Conservation (phyloP, 2,888 invertebrate genomes). For the Lasioglossum malachurum region DNA sequence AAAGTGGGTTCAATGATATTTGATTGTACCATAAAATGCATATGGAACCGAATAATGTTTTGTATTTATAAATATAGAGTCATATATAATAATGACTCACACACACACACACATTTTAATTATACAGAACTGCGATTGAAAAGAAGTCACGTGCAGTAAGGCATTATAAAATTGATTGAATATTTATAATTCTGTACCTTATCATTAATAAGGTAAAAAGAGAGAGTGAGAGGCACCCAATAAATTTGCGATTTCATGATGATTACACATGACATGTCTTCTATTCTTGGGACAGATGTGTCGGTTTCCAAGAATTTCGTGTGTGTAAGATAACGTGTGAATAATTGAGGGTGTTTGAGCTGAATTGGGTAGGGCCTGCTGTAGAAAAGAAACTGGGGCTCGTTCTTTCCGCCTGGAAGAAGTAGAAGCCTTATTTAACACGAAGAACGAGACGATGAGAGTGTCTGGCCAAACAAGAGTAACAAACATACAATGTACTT, state of each 20-base stretch:
- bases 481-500: background rate
- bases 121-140: background rate
- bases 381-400: background rate
- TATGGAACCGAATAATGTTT: no score
- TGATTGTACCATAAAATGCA: background rate
- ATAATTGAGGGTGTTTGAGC: background rate
- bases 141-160: background rate
- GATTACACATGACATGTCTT: background rate
- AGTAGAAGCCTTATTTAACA: background rate
- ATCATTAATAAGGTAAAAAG: background rate
- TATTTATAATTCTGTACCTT: background rate
- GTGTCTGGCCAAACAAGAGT: background rate
- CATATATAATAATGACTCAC: no score
- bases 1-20: background rate
- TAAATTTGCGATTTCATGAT: background rate
- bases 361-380: background rate
- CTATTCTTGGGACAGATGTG: background rate
- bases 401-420: background rate
- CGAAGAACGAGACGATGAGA: background rate
- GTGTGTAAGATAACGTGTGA: background rate
- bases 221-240: no score
- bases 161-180: background rate
- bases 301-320: background rate
- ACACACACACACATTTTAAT: no score
- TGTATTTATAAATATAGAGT: background rate